Evolutionary conservation across 2,888 invertebrate genomes (phyloP), one percentile per base, ranked within the genome.

Genomic region (Nomada goodeniana): DNA sequence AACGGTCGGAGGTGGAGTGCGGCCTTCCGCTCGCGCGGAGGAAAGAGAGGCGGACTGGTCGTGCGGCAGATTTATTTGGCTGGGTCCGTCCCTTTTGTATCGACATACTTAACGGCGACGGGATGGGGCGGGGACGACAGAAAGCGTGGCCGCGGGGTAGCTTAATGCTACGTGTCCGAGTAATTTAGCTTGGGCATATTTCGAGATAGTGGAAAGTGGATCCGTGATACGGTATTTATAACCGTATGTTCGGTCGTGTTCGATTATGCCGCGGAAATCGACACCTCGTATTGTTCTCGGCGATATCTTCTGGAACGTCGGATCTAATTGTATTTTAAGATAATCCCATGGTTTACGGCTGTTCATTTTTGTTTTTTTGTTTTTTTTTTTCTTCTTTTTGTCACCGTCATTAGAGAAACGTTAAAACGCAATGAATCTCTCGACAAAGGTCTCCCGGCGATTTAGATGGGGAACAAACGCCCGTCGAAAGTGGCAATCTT

Each of bases 41-140:
- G 57, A 59, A 76, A 59, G 67, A 71, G n/a, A 70, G 44, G 42
- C 13, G 13, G 59, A 75, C 53, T 64, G 75, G 71, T 71, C 64
- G 75, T 53, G 55, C 64, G 67, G 60, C 60, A 60, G 82, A 82
- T 82, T 82, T 80, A 80, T 80, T 82, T 80, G 61, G 42, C 64
- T 29, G 44, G 52, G 36, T 5, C 57, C 75, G 80, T 52, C 67
- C 76, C 76, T 80, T 82, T 80, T 82, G 80, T 80, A 82, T 82
- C 71, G 71, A 71, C 68, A 60, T 80, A 80, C 82, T 82, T 72
- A 80, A 80, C 71, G 67, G 57, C 67, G 59, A 29, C 52, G 13
- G 67, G 42, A 44, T n/a, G 61, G 47, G n/a, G 44, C 26, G 23
- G 47, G 47, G 18, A 23, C n/a, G 9, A 18, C 57, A 15, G 23